Conservation (phyloP, 2,888 invertebrate species). For the Molanna angustata region DNA sequence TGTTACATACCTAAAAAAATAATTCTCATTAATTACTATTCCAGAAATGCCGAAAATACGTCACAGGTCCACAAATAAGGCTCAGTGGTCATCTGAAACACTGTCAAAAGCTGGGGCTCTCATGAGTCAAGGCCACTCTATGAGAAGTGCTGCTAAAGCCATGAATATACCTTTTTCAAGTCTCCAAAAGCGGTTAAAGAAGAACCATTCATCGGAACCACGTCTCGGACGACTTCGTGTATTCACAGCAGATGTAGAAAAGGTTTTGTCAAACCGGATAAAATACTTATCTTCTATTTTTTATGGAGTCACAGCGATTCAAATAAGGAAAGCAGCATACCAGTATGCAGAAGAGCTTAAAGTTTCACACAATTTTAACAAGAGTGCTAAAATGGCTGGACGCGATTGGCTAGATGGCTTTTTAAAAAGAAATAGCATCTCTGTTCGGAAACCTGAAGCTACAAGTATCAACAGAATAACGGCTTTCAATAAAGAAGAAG, state of each 20-base stretch:
- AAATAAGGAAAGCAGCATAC: conserved; percentile 10
- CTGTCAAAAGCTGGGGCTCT: neutral
- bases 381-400: conserved; percentile 17
- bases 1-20: neutral
- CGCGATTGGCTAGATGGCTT: conserved; percentile 27
- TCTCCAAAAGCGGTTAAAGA: neutral
- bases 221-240: conserved; percentile 5
- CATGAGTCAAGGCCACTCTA: neutral
- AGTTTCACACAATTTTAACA: conserved; percentile 8
- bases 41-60: conserved; percentile 1
- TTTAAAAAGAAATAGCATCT: conserved; percentile 31
- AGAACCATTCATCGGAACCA: neutral
- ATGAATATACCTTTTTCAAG: conserved; percentile 3
- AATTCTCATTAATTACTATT: neutral
- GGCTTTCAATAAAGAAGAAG: conserved; percentile 34
- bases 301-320: conserved; percentile 1
- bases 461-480: conserved; percentile 34
- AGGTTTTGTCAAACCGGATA: neutral
- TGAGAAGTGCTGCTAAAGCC: neutral
- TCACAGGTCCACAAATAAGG: neutral
- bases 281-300: conserved; percentile 7
- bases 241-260: conserved; percentile 5
- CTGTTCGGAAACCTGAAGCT: conserved; percentile 32
- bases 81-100: neutral
- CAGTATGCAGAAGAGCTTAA: conserved; percentile 8